Evolutionary conservation across 2,797 vertebrate species (phyloP).

Genomic region (Dipus sagitta): DNA sequence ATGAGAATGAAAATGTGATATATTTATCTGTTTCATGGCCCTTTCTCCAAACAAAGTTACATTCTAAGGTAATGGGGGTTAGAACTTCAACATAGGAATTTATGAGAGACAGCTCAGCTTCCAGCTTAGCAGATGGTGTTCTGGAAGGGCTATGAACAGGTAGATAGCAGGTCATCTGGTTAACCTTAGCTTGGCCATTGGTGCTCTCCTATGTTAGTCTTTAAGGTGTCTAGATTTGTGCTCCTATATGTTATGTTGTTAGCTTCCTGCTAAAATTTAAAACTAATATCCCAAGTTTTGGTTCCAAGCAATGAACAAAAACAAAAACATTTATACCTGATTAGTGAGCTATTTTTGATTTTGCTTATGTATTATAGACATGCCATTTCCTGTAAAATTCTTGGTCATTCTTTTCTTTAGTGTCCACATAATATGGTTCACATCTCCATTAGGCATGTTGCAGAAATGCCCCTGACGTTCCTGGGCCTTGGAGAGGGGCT

Average conservation of each 20-base stretch:
- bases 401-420: neutral
- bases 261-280: neutral
- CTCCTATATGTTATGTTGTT: neutral
- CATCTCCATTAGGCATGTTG: neutral
- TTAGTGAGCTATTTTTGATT: neutral
- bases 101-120: neutral
- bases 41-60: neutral
- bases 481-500: neutral
- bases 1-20: neutral
- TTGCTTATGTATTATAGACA: neutral
- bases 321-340: neutral
- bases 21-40: neutral
- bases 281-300: neutral
- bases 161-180: neutral
- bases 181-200: neutral
- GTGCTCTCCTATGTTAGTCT: neutral
- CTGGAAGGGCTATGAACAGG: neutral
- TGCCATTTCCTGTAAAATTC: neutral
- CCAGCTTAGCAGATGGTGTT: neutral
- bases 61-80: neutral
- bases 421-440: neutral
- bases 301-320: neutral
- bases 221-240: neutral
- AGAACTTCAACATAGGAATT: no score
- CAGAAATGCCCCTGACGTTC: neutral